Percentiles rank a stretch among this genome's conserved stretches.
These are phyloP conservation scores for Triops cancriformis DNA, from an alignment of 1,140 invertebrate species.

Conservation along the genomic window DNA sequence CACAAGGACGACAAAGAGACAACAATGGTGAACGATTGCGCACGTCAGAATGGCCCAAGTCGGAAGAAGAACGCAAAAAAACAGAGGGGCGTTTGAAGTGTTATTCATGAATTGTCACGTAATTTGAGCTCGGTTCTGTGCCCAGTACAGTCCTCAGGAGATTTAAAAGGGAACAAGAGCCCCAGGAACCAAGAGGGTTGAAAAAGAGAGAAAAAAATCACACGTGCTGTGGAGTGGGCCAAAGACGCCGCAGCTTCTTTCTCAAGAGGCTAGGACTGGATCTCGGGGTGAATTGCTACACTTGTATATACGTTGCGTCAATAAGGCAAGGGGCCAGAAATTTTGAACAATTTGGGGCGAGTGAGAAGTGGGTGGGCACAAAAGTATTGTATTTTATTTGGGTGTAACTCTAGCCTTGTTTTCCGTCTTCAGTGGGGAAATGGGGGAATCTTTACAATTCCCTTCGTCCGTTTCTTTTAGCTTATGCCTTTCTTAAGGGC, in stretches of 20 bases:
- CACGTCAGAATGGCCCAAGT: not conserved
- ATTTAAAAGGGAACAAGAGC: not conserved
- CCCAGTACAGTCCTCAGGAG: not conserved
- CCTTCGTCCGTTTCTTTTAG: not conserved
- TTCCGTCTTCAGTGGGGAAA: not conserved
- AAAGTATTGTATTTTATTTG: not conserved
- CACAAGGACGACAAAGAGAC: not conserved
- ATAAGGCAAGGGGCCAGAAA: not conserved
- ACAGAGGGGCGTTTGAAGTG: not conserved
- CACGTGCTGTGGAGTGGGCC: no score
- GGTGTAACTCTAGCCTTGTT: not conserved
- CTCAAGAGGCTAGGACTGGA: not conserved
- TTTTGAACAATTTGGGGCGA: not conserved
- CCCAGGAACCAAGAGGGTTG: not conserved
- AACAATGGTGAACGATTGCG: not conserved
- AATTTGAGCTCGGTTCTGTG: not conserved
- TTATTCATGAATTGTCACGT: constrained; percentile 9
- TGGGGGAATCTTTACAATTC: no score
- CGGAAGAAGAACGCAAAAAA: not conserved
- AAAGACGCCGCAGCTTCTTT: not conserved
- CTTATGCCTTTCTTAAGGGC: not conserved
- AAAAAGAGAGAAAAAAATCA: not conserved
- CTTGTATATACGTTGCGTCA: not conserved
- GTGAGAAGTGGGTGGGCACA: not conserved
- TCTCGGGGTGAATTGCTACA: not conserved